Evolutionary conservation across 2,113 vertebrate species (phyloP).

Genomic region (Smithornis capensis): DNA sequence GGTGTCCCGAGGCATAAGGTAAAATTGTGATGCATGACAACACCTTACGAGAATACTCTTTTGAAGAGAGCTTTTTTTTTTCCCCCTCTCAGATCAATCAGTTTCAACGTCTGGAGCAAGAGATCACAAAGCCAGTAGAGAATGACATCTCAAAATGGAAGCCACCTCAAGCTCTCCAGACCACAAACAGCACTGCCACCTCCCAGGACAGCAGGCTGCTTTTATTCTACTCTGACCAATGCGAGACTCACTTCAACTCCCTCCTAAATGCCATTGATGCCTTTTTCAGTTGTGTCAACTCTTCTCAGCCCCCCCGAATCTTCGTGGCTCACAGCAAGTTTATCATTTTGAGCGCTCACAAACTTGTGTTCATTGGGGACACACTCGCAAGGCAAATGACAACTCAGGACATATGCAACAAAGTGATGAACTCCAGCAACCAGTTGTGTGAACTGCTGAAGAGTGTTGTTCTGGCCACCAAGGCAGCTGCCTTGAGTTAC

Average conservation of each 20-base stretch:
- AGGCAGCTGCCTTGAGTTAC: constrained; percentile 90
- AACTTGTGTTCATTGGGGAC: constrained; percentile 97
- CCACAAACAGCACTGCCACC: constrained; percentile 54
- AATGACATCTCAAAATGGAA: constrained; percentile 94
- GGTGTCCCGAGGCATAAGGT: background rate
- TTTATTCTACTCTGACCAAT: constrained; percentile 91
- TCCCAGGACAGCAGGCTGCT: constrained; percentile 86
- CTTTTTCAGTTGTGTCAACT: constrained; percentile 87
- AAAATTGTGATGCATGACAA: background rate
- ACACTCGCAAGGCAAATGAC: constrained; percentile 86
- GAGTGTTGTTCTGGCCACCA: constrained; percentile 88
- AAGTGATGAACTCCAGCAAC: constrained; percentile 93
- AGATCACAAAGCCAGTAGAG: constrained; percentile 92
- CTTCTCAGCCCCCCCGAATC: constrained; percentile 90
- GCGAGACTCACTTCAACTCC: constrained; percentile 89
- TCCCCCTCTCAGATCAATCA: constrained; percentile 84
- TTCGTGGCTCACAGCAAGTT: constrained; percentile 98
- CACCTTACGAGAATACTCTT: rapidly evolving
- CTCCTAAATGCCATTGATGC: constrained; percentile 92
- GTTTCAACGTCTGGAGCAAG: constrained; percentile 92
- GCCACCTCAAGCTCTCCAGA: constrained; percentile 74
- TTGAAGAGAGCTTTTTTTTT: background rate
- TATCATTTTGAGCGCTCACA: constrained; percentile 95
- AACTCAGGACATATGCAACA: constrained; percentile 82
- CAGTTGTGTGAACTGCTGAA: constrained; percentile 92